phyloP scores from a whole-genome alignment of 2,888 invertebrate genomes.

The Lepetodrilus schrolli region DNA sequence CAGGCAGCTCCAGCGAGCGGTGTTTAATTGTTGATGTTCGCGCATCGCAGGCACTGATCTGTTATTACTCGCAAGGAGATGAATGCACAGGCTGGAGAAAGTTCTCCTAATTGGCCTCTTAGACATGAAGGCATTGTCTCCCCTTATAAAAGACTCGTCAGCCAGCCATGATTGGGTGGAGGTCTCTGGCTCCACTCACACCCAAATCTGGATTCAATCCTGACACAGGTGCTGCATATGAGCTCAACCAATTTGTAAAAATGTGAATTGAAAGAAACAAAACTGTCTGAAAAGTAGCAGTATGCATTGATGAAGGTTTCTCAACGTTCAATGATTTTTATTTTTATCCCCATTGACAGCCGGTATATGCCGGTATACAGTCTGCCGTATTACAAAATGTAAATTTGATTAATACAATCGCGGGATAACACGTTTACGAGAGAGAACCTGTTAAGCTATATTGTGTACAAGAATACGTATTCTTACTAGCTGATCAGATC shows the following conservation, averaged over 20 bases:
- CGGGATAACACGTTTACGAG: too few species aligned
- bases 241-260: not conserved
- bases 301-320: constrained; percentile 16
- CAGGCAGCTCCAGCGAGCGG: constrained; percentile 8
- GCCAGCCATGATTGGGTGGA: constrained; percentile 2
- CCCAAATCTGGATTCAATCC: not conserved
- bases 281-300: not conserved
- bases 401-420: too few species aligned
- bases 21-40: constrained; percentile 25
- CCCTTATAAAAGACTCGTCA: constrained; percentile 9
- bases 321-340: constrained; percentile 10
- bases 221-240: constrained; percentile 11
- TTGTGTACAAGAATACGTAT: too few species aligned
- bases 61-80: constrained; percentile 21
- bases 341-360: not conserved
- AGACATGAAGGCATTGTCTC: constrained; percentile 17
- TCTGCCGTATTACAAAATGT: too few species aligned
- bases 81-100: constrained; percentile 23
- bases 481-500: too few species aligned
- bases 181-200: not conserved
- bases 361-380: too few species aligned
- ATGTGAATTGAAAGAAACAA: not conserved
- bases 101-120: constrained; percentile 27
- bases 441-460: too few species aligned
- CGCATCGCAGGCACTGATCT: constrained; percentile 24